Base-by-base conservation (phyloP, 2,888 invertebrate species). In the Lycaena phlaeas region DNA sequence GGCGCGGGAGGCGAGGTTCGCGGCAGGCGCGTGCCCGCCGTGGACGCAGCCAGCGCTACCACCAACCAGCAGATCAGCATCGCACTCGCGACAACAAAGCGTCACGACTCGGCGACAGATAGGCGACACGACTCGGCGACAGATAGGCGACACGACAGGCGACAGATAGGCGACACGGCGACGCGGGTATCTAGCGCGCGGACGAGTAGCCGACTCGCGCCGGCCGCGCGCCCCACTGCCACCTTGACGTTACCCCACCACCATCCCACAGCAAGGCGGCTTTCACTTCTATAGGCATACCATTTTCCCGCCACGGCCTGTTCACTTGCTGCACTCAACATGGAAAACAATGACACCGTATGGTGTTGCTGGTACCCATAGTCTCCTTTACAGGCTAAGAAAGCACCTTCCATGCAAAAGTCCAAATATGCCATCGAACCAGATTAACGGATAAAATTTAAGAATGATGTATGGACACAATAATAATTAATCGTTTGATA, bases 1-100 rank as follows among this genome's bases (percentile, higher is more conserved):
- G 71, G 87, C 52, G 89, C 86, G 61, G 89, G 86, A 59, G 64
- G 69, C 52, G 71, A 77, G 57, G 76, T 78, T 50, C 77, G 70
- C 56, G 79, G 77, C 64, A 75, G 58, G 58, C 79, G 74, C 51
- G 72, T 66, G 47, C 75, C 79, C 53, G 79, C 79, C 60, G 66
- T 59, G 41, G 57, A 75, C 56, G 30, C 31, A 15, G 41, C 44
- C 41, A 38, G 46, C 46, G 17, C n/a, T n/a, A n/a, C n/a, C n/a
- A n/a, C n/a, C n/a, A n/a, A 44, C 49, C 57, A 77, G 46, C 44
- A 36, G 40, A 30, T 25, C 15, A 40, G 31, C 40, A 40, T 40
- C 22, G n/a, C 40, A 38, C n/a, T n/a, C 31, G n/a, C 31, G 31
- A 18, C 18, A 15, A 31, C 31, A 31, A n/a, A 41, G 41, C n/a